Evolutionary conservation across 2,113 vertebrate species (phyloP).

Genomic region (Vidua chalybeata): DNA sequence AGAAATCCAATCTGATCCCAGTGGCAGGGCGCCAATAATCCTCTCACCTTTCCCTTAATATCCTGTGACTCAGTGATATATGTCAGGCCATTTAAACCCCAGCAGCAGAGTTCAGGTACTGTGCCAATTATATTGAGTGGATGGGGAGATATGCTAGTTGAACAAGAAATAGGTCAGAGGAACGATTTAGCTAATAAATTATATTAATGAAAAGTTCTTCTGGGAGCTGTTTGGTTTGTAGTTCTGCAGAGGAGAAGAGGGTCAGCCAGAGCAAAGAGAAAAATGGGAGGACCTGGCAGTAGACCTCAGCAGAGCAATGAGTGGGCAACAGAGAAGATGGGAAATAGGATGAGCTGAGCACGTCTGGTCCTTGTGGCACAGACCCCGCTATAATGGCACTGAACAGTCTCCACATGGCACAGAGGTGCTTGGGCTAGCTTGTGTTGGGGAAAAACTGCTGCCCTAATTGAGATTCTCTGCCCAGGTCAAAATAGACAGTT

Average conservation of each 20-base stretch:
- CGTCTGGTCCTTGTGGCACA: rapidly evolving
- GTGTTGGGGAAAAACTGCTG: background rate
- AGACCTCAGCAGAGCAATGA: background rate
- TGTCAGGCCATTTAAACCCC: conserved; percentile 49
- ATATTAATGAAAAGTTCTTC: conserved; percentile 57
- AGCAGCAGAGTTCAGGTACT: conserved; percentile 30
- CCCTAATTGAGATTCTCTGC: background rate
- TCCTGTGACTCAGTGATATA: conserved; percentile 61
- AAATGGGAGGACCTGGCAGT: background rate
- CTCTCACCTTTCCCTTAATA: conserved; percentile 65
- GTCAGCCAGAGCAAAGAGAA: background rate
- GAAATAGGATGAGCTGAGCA: background rate
- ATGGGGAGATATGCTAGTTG: background rate
- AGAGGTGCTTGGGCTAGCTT: background rate
- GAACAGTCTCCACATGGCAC: background rate
- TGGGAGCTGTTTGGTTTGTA: background rate
- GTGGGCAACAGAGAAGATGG: rapidly evolving
- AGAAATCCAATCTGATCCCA: conserved; percentile 47
- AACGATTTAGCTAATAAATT: conserved; percentile 50
- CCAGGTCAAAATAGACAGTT: background rate
- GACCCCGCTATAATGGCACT: background rate
- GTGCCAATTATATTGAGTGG: conserved; percentile 38
- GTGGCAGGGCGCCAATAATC: background rate
- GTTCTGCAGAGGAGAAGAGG: conserved; percentile 9
- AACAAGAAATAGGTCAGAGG: conserved; percentile 42